These are phyloP conservation scores for Chrysopilus asiliformis DNA, from an alignment of 2,888 invertebrate genomes.

Conservation along the genomic window DNA sequence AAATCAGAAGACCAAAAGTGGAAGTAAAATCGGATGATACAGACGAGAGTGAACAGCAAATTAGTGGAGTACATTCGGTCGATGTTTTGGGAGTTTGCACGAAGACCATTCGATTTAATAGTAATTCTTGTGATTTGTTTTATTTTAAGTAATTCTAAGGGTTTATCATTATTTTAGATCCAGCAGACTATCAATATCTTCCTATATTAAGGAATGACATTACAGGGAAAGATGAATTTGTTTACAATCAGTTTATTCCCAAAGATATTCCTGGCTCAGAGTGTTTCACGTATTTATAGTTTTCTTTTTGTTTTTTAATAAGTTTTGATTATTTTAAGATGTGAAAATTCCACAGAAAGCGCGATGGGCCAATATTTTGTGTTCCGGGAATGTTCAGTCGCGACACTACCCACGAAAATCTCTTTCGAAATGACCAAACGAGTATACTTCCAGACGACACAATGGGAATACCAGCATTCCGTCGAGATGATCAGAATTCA, in stretches of 20 bases:
- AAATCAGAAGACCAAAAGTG: constrained; percentile 41
- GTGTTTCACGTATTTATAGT: constrained; percentile 42
- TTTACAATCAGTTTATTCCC: constrained; percentile 52
- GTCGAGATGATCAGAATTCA: constrained; percentile 44
- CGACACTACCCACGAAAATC: constrained; percentile 28
- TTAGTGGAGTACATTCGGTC: constrained; percentile 21
- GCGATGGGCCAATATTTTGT: constrained; percentile 52
- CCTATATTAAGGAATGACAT: constrained; percentile 46
- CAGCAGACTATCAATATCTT: constrained; percentile 87
- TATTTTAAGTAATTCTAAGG: constrained; percentile 50
- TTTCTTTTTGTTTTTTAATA: background rate
- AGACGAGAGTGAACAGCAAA: too few relatives aligned
- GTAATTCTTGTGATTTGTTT: constrained; percentile 44
- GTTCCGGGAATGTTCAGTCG: constrained; percentile 49
- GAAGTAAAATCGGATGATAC: constrained; percentile 1
- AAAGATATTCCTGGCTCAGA: constrained; percentile 36
- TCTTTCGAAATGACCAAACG: constrained; percentile 30
- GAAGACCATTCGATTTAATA: constrained; percentile 25
- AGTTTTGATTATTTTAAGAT: background rate
- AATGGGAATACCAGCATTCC: constrained; percentile 40
- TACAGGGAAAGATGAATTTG: constrained; percentile 40
- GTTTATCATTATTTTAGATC: constrained; percentile 34
- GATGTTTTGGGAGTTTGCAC: constrained; percentile 27
- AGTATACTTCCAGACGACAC: constrained; percentile 32
- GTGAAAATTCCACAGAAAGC: constrained; percentile 1